Evolutionary conservation across 2,888 invertebrate species (phyloP).

Genomic region (Leptopilina drosophilae): DNA sequence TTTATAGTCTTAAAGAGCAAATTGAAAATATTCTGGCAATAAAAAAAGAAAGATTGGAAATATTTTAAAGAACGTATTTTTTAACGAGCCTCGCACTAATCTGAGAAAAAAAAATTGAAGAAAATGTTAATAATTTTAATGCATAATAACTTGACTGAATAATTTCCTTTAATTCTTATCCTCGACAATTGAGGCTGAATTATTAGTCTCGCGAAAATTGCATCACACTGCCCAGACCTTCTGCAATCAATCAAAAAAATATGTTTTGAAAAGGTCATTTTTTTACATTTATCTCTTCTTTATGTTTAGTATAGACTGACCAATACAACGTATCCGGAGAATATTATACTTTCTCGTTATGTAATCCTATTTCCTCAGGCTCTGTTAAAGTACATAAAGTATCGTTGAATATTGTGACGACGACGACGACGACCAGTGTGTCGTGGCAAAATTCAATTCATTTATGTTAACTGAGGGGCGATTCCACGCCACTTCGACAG

Average conservation of each 20-base stretch:
- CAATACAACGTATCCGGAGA: slow-evolving; percentile 1
- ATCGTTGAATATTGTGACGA: background rate
- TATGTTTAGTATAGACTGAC: background rate
- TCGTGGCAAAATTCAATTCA: slow-evolving; percentile 13
- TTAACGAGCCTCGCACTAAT: too few relatives aligned
- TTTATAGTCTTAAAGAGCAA: too few relatives aligned
- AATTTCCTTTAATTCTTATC: slow-evolving; percentile 24
- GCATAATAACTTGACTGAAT: background rate
- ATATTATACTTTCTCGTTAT: slow-evolving; percentile 31
- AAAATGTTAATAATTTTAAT: background rate
- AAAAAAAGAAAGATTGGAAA: too few relatives aligned
- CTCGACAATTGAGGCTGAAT: background rate
- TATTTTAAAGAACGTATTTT: background rate
- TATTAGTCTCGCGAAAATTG: slow-evolving; percentile 22
- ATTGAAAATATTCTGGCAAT: too few relatives aligned
- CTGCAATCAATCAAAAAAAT: slow-evolving; percentile 27
- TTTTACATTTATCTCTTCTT: slow-evolving; percentile 12
- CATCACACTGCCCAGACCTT: background rate
- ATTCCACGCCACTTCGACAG: too few relatives aligned
- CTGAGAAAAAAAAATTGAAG: background rate
- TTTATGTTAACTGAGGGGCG: background rate
- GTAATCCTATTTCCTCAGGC: slow-evolving; percentile 30
- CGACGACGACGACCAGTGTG: background rate
- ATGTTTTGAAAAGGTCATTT: slow-evolving; percentile 31
- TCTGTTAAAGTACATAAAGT: slow-evolving; percentile 13